Conservation (phyloP, 2,113 vertebrate genomes). For the Embiotoca jacksoni region DNA sequence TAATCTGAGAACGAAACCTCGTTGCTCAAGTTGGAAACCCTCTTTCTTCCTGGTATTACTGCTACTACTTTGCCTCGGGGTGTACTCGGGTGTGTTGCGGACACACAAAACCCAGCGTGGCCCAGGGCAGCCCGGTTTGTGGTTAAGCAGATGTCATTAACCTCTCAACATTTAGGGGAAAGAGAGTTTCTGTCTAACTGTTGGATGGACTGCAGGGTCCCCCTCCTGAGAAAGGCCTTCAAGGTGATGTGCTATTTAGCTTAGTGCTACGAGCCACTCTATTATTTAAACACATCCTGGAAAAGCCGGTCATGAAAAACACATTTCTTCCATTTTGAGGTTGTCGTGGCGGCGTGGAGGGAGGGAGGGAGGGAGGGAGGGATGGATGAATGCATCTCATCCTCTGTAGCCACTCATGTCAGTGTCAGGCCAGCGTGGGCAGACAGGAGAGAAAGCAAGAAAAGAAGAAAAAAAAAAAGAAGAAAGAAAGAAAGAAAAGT, state of each 20-base stretch:
- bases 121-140: conserved; percentile 87
- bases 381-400: conserved; percentile 52
- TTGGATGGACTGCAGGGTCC: conserved; percentile 82
- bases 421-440: conserved; percentile 40
- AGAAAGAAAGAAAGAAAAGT: conserved; percentile 8
- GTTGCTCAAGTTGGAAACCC: too few relatives aligned
- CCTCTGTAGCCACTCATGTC: conserved; percentile 58
- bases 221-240: conserved; percentile 87
- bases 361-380: conserved; percentile 36
- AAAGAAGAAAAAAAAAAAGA: background rate
- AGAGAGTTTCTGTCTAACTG: conserved; percentile 86
- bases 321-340: conserved; percentile 95
- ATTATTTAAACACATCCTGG: conserved; percentile 92
- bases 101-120: conserved; percentile 55
- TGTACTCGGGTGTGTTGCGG: conserved; percentile 42
- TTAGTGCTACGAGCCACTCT: conserved; percentile 84
- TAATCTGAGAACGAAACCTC: too few relatives aligned
- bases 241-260: conserved; percentile 88
- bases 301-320: conserved; percentile 89
- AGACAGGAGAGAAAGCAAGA: conserved; percentile 30
- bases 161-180: conserved; percentile 80
- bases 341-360: conserved; percentile 83
- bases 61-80: conserved; percentile 82
- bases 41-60: conserved; percentile 75
- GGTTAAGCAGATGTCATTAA: conserved; percentile 88